Base-by-base conservation (phyloP, 2,888 invertebrate species). In the Lasioglossum oenotherae region DNA sequence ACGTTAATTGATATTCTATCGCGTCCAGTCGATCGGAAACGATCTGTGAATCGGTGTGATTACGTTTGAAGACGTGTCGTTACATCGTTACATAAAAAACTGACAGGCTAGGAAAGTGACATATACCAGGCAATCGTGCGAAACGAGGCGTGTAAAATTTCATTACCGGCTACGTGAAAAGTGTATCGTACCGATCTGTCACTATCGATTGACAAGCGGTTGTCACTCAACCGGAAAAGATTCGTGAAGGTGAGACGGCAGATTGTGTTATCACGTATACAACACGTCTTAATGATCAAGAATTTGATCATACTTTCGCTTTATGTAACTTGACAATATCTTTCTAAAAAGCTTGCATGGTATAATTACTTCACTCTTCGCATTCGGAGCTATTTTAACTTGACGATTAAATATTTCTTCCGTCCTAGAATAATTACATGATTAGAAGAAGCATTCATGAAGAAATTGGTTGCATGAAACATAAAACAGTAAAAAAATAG, bases 61-160 rank as follows among this genome's bases (percentile, higher is more conserved):
- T 82, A 44, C 14, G n/a, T 31, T 23, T 38, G 41, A 46, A 41
- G 78, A 53, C 16, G 5, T 23, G 14, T 49, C 23, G 16, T 78
- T 67, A 31, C 23, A 16, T 31, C 41, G 74, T 82, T 78, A 75
- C 2, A n/a, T 53, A 82, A 84, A 75, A 69, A 31, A 35, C n/a
- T 46, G 74, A 60, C 69, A 74, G 35, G 35, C 67, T 60, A 35
- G 35, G 27, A 57, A 23, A 74, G 49, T 41, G 53, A 78, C 78
- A 64, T 31, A 19, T 23, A 35, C 12, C 23, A 41, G 49, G 49
- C 46, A 80, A 87, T 87, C 75, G 53, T 53, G 80, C 53, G 78
- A 79, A 80, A 77, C 53, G 80, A 72, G 35, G 78, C 85, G 82
- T 80, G 60, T 46, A 85, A 80, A 77, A 80, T 88, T 80, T 85